phyloP scores from a whole-genome alignment of 1,140 invertebrate genomes.

The Calephelis virginiensis region DNA sequence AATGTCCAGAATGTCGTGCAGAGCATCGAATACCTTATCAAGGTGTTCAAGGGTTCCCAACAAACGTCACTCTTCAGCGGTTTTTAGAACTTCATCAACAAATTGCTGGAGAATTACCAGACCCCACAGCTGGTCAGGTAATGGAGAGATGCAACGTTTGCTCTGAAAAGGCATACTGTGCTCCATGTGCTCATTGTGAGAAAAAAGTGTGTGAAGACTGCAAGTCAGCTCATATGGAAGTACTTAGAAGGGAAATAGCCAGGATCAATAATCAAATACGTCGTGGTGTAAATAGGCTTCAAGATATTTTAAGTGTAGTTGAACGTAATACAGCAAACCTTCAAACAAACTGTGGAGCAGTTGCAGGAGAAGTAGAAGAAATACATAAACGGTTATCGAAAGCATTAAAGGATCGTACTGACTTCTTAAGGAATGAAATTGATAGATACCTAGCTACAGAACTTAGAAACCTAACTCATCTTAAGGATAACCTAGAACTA shows the following conservation, averaged over 20 bases:
- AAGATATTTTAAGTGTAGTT: conserved; percentile 89
- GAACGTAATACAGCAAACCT: conserved; percentile 92
- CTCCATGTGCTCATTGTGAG: conserved; percentile 95
- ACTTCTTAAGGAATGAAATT: conserved; percentile 91
- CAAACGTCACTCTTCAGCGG: conserved; percentile 96
- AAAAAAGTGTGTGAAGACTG: conserved; percentile 94
- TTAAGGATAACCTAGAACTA: conserved; percentile 95
- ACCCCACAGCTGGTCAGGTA: conserved; percentile 89
- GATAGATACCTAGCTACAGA: conserved; percentile 92
- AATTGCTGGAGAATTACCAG: conserved; percentile 93
- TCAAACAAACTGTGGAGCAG: conserved; percentile 90
- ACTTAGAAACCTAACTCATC: conserved; percentile 87
- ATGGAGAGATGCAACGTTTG: conserved; percentile 94
- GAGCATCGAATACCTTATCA: conserved; percentile 98
- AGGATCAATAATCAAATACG: conserved; percentile 96
- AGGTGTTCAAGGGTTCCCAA: conserved; percentile 96
- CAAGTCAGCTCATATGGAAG: conserved; percentile 97
- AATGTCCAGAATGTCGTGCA: conserved; percentile 99
- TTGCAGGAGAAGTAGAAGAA: conserved; percentile 95
- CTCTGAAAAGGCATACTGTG: conserved; percentile 95
- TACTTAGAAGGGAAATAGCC: conserved; percentile 94
- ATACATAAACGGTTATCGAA: conserved; percentile 93
- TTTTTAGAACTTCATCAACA: conserved; percentile 97
- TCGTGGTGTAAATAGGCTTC: conserved; percentile 90
- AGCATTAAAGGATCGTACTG: conserved; percentile 94